A percentile compares a stretch with the other conserved stretches of the same genome.
These are phyloP conservation scores for Rhodinocichla rosea DNA, from an alignment of 2,113 vertebrate species.

Conservation along the genomic window DNA sequence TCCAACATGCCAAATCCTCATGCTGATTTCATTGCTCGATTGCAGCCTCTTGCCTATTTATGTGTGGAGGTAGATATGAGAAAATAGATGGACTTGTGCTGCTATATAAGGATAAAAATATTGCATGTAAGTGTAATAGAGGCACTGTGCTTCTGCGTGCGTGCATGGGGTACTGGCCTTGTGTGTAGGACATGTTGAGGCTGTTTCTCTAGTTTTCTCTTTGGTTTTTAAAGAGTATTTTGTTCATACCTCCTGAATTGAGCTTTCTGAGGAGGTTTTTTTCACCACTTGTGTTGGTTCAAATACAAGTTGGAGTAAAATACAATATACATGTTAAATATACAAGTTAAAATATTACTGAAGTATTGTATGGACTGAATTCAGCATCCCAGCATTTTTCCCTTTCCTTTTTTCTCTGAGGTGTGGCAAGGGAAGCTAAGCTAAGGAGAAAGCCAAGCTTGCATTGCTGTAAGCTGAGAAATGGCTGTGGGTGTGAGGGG, in stretches of 20 bases:
- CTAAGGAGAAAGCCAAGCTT: neutral
- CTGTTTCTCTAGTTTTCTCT: neutral
- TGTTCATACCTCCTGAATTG: neutral
- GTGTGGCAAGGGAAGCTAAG: neutral
- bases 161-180: neutral
- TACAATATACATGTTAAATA: no score
- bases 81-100: neutral
- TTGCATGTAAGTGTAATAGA: neutral
- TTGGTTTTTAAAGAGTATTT: neutral
- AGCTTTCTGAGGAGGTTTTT: neutral
- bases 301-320: neutral
- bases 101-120: accelerated
- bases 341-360: neutral
- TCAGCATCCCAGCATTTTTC: neutral
- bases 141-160: neutral
- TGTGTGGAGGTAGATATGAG: neutral
- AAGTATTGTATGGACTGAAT: neutral
- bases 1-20: neutral
- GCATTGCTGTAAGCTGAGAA: neutral
- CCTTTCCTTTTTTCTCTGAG: neutral
- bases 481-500: neutral
- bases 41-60: neutral
- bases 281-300: neutral
- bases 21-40: neutral
- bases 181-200: neutral